These are phyloP conservation scores for Antheraea mylitta DNA, from an alignment of 1,140 invertebrate genomes.

Conservation along the genomic window DNA sequence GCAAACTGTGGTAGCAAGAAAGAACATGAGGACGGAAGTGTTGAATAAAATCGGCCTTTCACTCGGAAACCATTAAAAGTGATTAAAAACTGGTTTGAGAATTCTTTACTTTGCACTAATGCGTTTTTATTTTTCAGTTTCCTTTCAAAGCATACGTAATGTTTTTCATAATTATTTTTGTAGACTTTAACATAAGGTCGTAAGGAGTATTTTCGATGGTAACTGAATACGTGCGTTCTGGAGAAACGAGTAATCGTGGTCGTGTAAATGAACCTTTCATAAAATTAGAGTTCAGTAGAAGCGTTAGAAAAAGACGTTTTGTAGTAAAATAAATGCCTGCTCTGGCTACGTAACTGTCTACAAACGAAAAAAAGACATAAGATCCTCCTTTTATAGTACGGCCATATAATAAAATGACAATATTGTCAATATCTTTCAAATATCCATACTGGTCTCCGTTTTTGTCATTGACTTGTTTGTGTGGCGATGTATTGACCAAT, in stretches of 20 bases:
- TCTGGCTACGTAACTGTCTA: no score
- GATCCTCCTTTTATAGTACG: no score
- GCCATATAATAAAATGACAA: no score
- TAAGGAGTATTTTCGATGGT: not conserved
- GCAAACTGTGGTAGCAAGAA: not conserved
- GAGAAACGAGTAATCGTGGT: not conserved
- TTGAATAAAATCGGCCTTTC: conserved; percentile 10
- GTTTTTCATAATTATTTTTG: not conserved
- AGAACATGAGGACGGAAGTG: not conserved
- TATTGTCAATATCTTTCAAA: no score
- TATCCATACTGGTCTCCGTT: no score
- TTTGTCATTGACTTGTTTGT: no score
- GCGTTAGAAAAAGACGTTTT: not conserved
- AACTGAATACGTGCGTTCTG: not conserved
- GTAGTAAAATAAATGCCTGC: no score
- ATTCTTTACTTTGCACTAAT: not conserved
- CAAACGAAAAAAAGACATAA: not conserved
- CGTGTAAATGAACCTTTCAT: conserved; percentile 1
- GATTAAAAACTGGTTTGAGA: not conserved
- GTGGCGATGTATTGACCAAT: no score
- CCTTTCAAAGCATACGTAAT: not conserved
- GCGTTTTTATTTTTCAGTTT: conserved; percentile 1
- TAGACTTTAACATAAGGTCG: not conserved
- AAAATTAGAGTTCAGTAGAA: not conserved
- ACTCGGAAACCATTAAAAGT: not conserved